A percentile compares a stretch with the other conserved stretches of the same genome.
Evolutionary conservation across 2,113 vertebrate genomes (phyloP).

Genomic region (Oncorhynchus keta): DNA sequence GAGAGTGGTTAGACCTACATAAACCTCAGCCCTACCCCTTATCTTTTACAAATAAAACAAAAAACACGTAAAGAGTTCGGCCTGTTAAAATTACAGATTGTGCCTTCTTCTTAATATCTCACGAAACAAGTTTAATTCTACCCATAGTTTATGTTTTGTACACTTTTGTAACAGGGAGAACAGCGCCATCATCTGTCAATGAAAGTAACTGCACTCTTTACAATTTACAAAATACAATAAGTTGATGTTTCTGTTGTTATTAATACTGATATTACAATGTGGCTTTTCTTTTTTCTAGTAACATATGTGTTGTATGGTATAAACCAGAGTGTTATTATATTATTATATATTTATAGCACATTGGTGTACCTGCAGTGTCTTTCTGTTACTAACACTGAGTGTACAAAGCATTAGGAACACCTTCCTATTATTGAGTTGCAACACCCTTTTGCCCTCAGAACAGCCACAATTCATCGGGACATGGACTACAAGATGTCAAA

Average conservation of each 20-base stretch:
- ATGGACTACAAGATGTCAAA: too few species aligned
- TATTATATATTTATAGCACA: background rate
- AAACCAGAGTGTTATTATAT: background rate
- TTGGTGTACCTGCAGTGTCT: too few species aligned
- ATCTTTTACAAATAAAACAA: too few species aligned
- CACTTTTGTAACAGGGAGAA: constrained; percentile 13
- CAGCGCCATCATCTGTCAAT: constrained; percentile 75
- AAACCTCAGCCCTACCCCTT: too few species aligned
- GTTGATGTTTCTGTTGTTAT: background rate
- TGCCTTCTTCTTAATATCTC: background rate
- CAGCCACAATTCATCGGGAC: too few species aligned
- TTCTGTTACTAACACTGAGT: too few species aligned
- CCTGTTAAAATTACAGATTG: too few species aligned
- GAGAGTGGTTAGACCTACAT: too few species aligned
- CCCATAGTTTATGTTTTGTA: constrained; percentile 8
- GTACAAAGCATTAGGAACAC: too few species aligned
- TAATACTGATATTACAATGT: background rate
- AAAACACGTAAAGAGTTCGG: too few species aligned
- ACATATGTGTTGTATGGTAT: background rate
- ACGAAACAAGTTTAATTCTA: background rate
- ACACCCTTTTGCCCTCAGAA: too few species aligned
- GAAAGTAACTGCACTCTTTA: constrained; percentile 46
- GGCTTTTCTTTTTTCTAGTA: background rate
- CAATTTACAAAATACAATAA: background rate
- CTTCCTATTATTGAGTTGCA: too few species aligned